These are phyloP conservation scores for Oostethus manadensis DNA, from an alignment of 2,113 vertebrate species.

Conservation along the genomic window DNA sequence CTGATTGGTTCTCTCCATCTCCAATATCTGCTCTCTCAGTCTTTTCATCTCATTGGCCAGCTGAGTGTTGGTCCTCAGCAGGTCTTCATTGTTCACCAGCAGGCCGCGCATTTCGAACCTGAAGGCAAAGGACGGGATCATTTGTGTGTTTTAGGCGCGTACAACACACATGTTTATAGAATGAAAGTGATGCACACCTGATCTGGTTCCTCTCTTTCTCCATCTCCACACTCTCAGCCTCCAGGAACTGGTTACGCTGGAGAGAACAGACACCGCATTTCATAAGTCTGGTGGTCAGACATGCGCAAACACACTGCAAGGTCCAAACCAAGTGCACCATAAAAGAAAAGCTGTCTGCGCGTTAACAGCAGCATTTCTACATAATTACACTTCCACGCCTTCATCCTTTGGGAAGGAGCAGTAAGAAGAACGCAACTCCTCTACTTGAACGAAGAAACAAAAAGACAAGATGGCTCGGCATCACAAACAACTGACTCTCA, in stretches of 20 bases:
- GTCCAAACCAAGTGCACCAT: too few relatives aligned
- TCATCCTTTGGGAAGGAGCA: too few relatives aligned
- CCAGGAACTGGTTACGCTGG: slow-evolving; percentile 76
- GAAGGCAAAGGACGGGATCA: neutral
- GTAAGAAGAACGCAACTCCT: too few relatives aligned
- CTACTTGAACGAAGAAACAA: too few relatives aligned
- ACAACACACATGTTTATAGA: neutral
- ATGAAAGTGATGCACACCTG: slow-evolving; percentile 35
- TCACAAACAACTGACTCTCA: too few relatives aligned
- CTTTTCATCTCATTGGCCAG: slow-evolving; percentile 66
- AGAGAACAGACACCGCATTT: slow-evolving; percentile 3
- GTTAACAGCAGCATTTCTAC: too few relatives aligned
- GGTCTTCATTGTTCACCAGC: slow-evolving; percentile 74
- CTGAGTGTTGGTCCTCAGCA: slow-evolving; percentile 67
- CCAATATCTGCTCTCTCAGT: slow-evolving; percentile 60
- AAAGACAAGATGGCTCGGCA: too few relatives aligned
- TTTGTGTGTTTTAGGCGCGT: too few relatives aligned
- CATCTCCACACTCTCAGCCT: slow-evolving; percentile 74
- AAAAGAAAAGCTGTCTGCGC: too few relatives aligned
- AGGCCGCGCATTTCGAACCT: slow-evolving; percentile 72
- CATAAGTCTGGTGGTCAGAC: too few relatives aligned
- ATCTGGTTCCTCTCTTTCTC: slow-evolving; percentile 76
- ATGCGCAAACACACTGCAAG: too few relatives aligned
- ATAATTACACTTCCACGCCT: too few relatives aligned
- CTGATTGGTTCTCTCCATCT: slow-evolving; percentile 63